Evolutionary conservation across 1,140 invertebrate genomes (phyloP).

Genomic region (Zaprionus lachaisei): DNA sequence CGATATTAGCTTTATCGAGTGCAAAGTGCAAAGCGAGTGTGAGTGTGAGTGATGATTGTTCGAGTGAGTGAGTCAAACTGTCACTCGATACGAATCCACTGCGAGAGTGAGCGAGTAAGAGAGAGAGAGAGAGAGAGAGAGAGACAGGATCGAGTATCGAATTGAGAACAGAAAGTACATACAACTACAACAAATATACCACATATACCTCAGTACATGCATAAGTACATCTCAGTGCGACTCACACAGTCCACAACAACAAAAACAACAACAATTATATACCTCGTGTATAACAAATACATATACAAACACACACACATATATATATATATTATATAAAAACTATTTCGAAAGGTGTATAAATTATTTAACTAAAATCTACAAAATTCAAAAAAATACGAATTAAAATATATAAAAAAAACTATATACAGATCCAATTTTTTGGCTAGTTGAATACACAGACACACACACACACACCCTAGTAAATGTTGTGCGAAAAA

Average conservation of each 20-base stretch:
- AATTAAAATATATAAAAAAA: slow-evolving; percentile 5
- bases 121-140: slow-evolving; percentile 24
- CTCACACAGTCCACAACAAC: slow-evolving; percentile 4
- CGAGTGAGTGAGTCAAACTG: neutral
- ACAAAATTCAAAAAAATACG: slow-evolving; percentile 41
- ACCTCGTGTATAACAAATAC: slow-evolving; percentile 74
- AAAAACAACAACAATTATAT: slow-evolving; percentile 57
- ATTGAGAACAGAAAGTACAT: slow-evolving; percentile 80
- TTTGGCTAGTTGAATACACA: slow-evolving; percentile 75
- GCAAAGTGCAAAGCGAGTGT: slow-evolving; percentile 55
- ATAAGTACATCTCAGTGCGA: slow-evolving; percentile 67
- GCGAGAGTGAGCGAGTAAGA: neutral
- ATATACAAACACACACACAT: slow-evolving; percentile 54
- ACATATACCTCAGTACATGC: slow-evolving; percentile 82
- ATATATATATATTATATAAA: slow-evolving; percentile 27
- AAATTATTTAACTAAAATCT: slow-evolving; percentile 70
- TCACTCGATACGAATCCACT: neutral
- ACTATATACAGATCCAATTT: slow-evolving; percentile 26
- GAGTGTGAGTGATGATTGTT: neutral
- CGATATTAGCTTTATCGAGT: slow-evolving; percentile 69
- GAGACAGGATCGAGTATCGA: slow-evolving; percentile 53
- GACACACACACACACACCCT: slow-evolving; percentile 32
- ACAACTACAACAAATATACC: slow-evolving; percentile 80
- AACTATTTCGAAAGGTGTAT: slow-evolving; percentile 19
- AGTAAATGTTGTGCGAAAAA: slow-evolving; percentile 73